These are phyloP conservation scores for Dorcus parallelipipedus DNA, from an alignment of 2,888 invertebrate species.

Conservation along the genomic window DNA sequence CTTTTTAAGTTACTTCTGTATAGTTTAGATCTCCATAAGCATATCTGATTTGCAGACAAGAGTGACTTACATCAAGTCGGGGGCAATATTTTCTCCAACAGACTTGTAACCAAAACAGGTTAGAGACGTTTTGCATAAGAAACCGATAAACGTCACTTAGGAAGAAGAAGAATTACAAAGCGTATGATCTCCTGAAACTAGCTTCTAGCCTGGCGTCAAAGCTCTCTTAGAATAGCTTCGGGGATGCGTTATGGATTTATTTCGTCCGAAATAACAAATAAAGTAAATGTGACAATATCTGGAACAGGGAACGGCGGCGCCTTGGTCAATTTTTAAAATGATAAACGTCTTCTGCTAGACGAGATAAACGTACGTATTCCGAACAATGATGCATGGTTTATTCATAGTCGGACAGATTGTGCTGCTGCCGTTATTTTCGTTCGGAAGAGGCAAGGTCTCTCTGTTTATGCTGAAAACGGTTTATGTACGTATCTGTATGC, in stretches of 20 bases:
- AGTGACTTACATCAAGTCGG: too few species aligned
- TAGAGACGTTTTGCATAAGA: not conserved
- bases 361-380: not conserved
- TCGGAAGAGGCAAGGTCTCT: not conserved
- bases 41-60: too few species aligned
- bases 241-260: not conserved
- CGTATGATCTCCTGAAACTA: not conserved
- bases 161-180: not conserved
- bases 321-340: constrained; percentile 10
- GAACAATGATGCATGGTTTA: not conserved
- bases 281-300: constrained; percentile 12
- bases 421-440: not conserved
- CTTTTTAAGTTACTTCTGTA: too few species aligned
- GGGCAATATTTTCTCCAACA: too few species aligned
- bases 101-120: not conserved
- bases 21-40: too few species aligned
- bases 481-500: too few species aligned
- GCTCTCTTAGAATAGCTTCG: too few species aligned
- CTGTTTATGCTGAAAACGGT: too few species aligned
- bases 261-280: constrained; percentile 2
- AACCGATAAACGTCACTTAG: not conserved
- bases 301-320: constrained; percentile 7
- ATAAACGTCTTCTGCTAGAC: constrained; percentile 10
- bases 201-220: not conserved
- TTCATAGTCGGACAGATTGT: constrained; percentile 1